Conservation (phyloP, 2,888 invertebrate genomes). For the Ferdinandea cuprea region DNA sequence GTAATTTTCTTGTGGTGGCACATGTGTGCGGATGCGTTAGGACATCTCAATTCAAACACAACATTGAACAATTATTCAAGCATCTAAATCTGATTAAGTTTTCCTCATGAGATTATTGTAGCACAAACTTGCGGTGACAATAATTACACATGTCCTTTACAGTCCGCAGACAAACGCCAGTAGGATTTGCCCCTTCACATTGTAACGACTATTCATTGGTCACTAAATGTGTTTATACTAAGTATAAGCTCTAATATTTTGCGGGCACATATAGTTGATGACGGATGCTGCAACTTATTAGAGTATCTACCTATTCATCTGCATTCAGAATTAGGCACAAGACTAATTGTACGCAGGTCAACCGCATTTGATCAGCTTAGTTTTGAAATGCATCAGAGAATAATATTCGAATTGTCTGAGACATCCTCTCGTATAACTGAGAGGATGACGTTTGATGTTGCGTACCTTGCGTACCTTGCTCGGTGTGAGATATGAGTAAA, state of each 20-base stretch:
- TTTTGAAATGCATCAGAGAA: neutral
- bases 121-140: conserved; percentile 58
- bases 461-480: no score
- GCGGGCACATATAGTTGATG: neutral
- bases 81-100: conserved; percentile 68
- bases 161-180: neutral
- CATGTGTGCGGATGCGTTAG: conserved; percentile 55
- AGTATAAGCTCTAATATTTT: conserved; percentile 6
- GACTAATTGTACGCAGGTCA: no score
- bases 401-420: neutral
- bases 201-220: conserved; percentile 5
- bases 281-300: neutral
- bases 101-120: conserved; percentile 55
- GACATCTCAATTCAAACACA: conserved; percentile 53
- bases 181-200: neutral
- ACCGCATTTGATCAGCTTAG: neutral
- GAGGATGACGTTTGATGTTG: no score
- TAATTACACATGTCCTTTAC: conserved; percentile 53
- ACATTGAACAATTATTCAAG: conserved; percentile 54
- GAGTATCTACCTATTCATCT: neutral
- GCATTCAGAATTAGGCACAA: neutral
- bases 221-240: neutral
- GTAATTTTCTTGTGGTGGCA: conserved; percentile 50
- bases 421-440: no score
- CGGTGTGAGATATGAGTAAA: no score